Evolutionary conservation across 2,113 vertebrate species (phyloP), one percentile per base, ranked within the genome.

Genomic region (Petroica traversi): DNA sequence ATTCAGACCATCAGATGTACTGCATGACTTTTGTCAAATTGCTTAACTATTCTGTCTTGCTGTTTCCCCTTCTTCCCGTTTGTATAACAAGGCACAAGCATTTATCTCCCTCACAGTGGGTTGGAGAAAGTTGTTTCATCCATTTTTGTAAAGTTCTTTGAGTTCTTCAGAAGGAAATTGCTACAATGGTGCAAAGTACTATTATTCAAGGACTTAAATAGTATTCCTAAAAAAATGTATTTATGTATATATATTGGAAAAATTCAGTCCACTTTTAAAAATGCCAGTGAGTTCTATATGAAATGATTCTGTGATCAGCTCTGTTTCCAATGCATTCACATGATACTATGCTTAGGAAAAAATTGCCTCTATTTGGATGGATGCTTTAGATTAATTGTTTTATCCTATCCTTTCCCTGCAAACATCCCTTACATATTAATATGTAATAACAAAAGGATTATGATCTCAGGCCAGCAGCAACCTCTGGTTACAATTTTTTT

Each of bases 321-420:
- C n/a, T 85, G 12, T 86, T 92, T 80, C 82, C 67, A 73, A 83
- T 74, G 31, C 68, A 64, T 80, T 92, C 9, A 2, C 20, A 58
- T 74, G 61, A 86, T 38, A 62, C 51, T 55, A 49, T 16, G 20
- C 64, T 81, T 62, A 62, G 55, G 28, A 69, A 93, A 77, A 51
- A 95, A 75, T 81, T 94, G 26, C 43, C 49, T 94, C 54, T 92
- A 7, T 96, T 93, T 94, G 93, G 75, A 85, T 79, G 68, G 81
- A 57, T 94, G 85, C 40, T 96, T 46, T 77, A 71, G 57, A 89
- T 80, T 90, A 95, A 86, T 94, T 93, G 57, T 69, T 96, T 91
- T 90, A 91, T 58, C 59, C 49, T 87, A 62, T 63, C 63, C 57
- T 75, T 69, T 81, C 19, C 16, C 62, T 93, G 75, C 71, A 94